phyloP scores from a whole-genome alignment of 2,888 invertebrate species.

The Leptogaster cylindrica region DNA sequence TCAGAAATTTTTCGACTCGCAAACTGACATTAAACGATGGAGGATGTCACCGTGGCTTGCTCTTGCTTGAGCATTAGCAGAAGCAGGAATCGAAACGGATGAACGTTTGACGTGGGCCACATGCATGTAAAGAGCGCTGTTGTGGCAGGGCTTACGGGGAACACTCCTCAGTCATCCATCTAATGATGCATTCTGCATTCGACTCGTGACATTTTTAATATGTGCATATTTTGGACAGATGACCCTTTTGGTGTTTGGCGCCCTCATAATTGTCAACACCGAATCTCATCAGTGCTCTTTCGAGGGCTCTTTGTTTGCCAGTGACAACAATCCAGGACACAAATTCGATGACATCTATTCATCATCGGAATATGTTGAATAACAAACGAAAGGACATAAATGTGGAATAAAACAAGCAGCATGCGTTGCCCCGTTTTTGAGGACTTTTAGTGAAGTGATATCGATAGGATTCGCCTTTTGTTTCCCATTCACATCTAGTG shows the following conservation, averaged over 20 bases:
- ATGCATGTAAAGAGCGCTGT: neutral
- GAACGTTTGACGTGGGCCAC: neutral
- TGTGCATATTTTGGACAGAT: constrained; percentile 30
- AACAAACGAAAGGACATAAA: constrained; percentile 19
- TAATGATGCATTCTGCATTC: constrained; percentile 32
- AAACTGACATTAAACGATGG: constrained; percentile 35
- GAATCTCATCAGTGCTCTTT: constrained; percentile 10
- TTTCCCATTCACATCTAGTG: neutral
- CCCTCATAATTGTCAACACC: constrained; percentile 35
- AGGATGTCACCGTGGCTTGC: neutral
- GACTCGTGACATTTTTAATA: constrained; percentile 36
- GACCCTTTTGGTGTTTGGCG: constrained; percentile 10
- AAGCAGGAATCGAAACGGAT: no score
- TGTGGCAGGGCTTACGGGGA: neutral
- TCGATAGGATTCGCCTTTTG: constrained; percentile 5
- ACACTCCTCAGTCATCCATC: constrained; percentile 31
- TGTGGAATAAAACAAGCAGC: constrained; percentile 3
- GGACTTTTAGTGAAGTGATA: neutral
- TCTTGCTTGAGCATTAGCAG: no score
- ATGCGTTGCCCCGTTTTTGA: neutral
- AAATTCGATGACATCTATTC: constrained; percentile 35
- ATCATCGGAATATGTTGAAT: constrained; percentile 32
- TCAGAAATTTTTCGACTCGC: constrained; percentile 32
- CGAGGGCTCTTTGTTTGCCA: constrained; percentile 28
- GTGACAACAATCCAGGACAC: constrained; percentile 18